Conservation (phyloP, 2,888 invertebrate genomes). For the Molorchus minor region DNA sequence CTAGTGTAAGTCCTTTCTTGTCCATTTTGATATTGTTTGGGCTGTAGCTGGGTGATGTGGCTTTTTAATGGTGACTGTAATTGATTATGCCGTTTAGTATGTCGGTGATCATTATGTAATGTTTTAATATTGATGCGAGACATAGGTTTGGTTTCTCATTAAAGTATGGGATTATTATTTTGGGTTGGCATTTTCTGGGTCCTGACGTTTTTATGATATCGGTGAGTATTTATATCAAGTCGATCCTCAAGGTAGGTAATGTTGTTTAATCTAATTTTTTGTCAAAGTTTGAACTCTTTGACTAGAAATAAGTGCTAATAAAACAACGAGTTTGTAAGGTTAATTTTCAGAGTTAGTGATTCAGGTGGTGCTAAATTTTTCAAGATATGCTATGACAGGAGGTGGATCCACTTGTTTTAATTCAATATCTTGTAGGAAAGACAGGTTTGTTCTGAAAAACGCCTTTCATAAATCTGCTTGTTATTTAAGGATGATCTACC, state of each 20-base stretch:
- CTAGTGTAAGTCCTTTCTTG: conserved; percentile 1
- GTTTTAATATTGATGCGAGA: conserved; percentile 25
- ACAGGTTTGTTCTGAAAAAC: no score
- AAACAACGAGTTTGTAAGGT: not conserved
- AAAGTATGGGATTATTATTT: conserved; percentile 32
- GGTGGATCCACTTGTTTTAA: not conserved
- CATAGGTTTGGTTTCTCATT: conserved; percentile 35
- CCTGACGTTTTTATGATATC: conserved; percentile 28
- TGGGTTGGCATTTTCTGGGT: conserved; percentile 29
- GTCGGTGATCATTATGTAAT: conserved; percentile 25
- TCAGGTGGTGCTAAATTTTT: not conserved
- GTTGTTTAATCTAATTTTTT: conserved; percentile 24
- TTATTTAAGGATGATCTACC: not conserved
- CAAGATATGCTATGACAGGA: not conserved
- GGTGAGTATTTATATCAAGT: conserved; percentile 30
- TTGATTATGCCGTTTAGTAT: not conserved
- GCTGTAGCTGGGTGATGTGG: conserved; percentile 2
- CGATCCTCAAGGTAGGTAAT: conserved; percentile 17
- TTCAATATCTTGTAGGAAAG: no score
- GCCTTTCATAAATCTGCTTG: not conserved
- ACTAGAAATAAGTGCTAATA: not conserved
- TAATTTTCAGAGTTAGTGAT: not conserved
- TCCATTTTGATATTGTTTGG: conserved; percentile 3
- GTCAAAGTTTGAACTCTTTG: conserved; percentile 36
- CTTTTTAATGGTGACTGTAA: not conserved